Percentiles rank a stretch among this genome's conserved stretches.
phyloP scores from a whole-genome alignment of 2,113 vertebrate species.

The Calypte anna region DNA sequence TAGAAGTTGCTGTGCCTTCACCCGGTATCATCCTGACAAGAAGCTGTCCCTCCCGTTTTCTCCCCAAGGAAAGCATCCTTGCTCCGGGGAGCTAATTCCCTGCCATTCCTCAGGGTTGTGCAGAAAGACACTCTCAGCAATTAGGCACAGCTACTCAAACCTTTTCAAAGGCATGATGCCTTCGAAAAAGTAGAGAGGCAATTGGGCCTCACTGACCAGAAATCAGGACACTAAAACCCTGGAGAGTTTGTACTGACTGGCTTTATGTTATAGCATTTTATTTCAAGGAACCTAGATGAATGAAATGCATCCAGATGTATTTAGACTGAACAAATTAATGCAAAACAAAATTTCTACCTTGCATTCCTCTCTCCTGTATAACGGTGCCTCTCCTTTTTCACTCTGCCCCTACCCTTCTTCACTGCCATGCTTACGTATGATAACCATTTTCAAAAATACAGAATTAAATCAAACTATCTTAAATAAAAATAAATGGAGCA shows the following conservation, averaged over 20 bases:
- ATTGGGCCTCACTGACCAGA: slow-evolving; percentile 5
- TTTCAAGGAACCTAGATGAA: background rate
- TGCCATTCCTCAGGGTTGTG: background rate
- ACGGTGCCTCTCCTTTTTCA: background rate
- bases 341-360: background rate
- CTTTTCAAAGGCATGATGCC: slow-evolving; percentile 5
- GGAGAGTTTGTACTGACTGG: slow-evolving; percentile 3
- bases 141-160: background rate
- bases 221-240: slow-evolving; percentile 28
- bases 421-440: background rate
- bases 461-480: slow-evolving; percentile 24
- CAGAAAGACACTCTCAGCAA: background rate
- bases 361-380: background rate
- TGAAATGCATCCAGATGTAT: background rate
- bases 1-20: background rate
- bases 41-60: background rate
- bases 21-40: background rate
- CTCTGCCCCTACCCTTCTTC: background rate
- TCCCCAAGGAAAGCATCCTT: background rate
- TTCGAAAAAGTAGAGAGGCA: background rate
- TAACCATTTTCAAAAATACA: slow-evolving; percentile 25
- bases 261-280: background rate
- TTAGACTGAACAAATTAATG: background rate
- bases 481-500: slow-evolving; percentile 46
- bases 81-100: background rate